Conservation (phyloP, 2,113 vertebrate genomes). For the Strigops habroptila region DNA sequence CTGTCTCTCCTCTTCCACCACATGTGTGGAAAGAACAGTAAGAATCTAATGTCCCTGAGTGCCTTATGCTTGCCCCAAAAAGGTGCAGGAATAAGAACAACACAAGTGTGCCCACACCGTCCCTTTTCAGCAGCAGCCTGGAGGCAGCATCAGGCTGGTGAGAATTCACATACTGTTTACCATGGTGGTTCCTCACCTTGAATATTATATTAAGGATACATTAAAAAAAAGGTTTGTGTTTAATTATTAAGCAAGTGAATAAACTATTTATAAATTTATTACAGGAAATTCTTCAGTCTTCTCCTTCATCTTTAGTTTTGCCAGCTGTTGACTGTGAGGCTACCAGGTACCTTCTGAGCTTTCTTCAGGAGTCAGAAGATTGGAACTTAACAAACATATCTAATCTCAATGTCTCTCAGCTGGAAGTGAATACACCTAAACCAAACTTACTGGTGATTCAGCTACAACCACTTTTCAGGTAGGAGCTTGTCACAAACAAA, state of each 20-base stretch:
- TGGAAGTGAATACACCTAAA: constrained; percentile 37
- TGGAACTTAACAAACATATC: constrained; percentile 49
- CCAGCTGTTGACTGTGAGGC: constrained; percentile 66
- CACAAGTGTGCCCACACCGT: neutral
- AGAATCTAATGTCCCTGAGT: neutral
- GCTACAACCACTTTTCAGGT: constrained; percentile 57
- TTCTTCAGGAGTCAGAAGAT: constrained; percentile 29
- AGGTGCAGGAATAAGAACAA: neutral
- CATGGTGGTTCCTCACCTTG: neutral
- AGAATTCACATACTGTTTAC: neutral
- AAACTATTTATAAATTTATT: constrained; percentile 27
- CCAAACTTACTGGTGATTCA: constrained; percentile 59
- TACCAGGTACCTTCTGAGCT: constrained; percentile 1
- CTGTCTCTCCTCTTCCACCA: neutral
- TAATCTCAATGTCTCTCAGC: neutral
- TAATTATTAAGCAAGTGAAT: constrained; percentile 8
- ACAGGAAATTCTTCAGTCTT: constrained; percentile 65
- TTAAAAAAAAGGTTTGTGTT: neutral
- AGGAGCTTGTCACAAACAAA: neutral
- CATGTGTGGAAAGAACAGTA: neutral
- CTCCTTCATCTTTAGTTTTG: constrained; percentile 68
- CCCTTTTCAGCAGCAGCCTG: neutral
- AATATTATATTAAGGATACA: neutral
- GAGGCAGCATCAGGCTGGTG: neutral
- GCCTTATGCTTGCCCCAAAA: neutral